Evolutionary conservation across 2,797 vertebrate genomes (phyloP), one percentile per base, ranked within the genome.

Genomic region (Synanceia verrucosa): DNA sequence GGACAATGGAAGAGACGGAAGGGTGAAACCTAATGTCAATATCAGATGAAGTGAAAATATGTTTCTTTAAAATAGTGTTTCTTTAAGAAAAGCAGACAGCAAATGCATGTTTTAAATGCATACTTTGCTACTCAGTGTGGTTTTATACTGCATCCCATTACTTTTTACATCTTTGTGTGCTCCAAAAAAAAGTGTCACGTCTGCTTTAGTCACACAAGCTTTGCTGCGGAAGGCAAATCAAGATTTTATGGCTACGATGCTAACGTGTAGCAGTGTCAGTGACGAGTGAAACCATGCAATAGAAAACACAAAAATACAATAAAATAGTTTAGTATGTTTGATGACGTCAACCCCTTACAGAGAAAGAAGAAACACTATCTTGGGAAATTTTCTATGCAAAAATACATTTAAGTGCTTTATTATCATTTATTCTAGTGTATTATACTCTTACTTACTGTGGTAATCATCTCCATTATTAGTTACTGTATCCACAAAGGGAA

Each of bases 1-100:
- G 86, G 92, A 94, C 92, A 94, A 94, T 92, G 21, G 91, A 84
- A 78, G 78, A 53, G 60, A 64, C 78, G 91, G 93, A 94, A 94
- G 91, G 91, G 89, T 84, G 87, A 89, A 90, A 79, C 84, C 86
- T 21, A 63, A 31, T 36, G 78, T 85, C 78, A 88, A 89, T 86
- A 87, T 10, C 4, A 18, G 18, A 39, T 14, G 2, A n/a, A 51
- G 53, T 52, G 18, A 76, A 79, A 51, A 19, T 26, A n/a, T 51
- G 1, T 52, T 65, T 75, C 59, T 53, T 69, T 1, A 78, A 39
- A 70, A 34, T 18, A 29, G 5, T 29, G 14, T 51, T 62, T 61
- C n/a, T 44, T 47, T 39, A 28, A 57, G 14, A 48, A 1, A 11
- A 60, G 13, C 10, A 50, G 52, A 39, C 6, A 12, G 6, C 6